These are phyloP conservation scores for Myrmecophaga tridactyla DNA, from an alignment of 2,113 vertebrate species.

Conservation along the genomic window DNA sequence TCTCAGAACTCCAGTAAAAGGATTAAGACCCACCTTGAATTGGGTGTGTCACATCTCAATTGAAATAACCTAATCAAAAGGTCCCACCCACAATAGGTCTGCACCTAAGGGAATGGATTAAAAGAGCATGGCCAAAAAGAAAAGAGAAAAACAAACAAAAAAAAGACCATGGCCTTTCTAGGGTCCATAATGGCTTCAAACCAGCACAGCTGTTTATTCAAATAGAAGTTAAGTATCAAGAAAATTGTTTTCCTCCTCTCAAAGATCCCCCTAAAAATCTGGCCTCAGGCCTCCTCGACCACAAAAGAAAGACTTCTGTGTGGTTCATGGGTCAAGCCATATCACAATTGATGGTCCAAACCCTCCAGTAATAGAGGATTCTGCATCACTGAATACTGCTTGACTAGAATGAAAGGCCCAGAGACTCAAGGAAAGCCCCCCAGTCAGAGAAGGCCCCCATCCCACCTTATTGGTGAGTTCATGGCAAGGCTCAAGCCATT, in stretches of 20 bases:
- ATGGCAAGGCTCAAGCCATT: background rate
- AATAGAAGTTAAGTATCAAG: background rate
- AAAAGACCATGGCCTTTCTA: too few relatives aligned
- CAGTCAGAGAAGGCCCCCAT: background rate
- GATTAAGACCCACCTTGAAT: too few relatives aligned
- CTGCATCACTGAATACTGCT: background rate
- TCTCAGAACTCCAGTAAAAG: too few relatives aligned
- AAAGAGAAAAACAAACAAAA: too few relatives aligned
- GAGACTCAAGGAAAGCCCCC: background rate
- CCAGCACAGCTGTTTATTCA: too few relatives aligned
- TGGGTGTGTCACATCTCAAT: too few relatives aligned
- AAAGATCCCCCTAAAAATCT: background rate
- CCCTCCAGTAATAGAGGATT: fast-evolving
- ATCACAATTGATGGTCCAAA: background rate
- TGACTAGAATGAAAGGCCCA: background rate
- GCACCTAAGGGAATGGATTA: too few relatives aligned
- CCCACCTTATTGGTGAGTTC: background rate
- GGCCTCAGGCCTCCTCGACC: background rate
- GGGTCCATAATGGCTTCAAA: too few relatives aligned
- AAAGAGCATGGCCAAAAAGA: too few relatives aligned
- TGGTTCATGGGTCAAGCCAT: background rate
- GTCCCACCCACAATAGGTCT: too few relatives aligned
- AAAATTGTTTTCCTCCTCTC: background rate
- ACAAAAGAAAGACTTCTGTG: background rate
- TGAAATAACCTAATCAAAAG: too few relatives aligned